A percentile compares a stretch with the other conserved stretches of the same genome.
Conservation (phyloP, 2,888 invertebrate species). For the Chalcis sispes region DNA sequence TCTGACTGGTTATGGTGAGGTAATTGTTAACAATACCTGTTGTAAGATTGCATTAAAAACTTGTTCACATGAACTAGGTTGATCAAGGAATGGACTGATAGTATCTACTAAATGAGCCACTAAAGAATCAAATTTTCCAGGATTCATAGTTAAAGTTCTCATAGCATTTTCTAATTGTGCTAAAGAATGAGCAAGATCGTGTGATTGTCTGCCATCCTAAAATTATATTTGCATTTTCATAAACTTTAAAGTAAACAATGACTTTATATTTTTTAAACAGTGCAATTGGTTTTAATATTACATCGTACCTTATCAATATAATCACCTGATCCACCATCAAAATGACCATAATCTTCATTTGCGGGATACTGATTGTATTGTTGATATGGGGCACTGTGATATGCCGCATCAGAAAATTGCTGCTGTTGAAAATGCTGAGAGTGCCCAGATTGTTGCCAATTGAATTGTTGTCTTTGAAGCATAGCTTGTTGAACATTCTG, state of each 20-base stretch:
- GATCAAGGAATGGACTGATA: conserved; percentile 82
- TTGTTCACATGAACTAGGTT: conserved; percentile 72
- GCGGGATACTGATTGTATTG: conserved; percentile 56
- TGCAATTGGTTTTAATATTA: conserved; percentile 12
- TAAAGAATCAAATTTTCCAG: conserved; percentile 86
- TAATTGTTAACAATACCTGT: conserved; percentile 68
- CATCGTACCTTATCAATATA: conserved; percentile 64
- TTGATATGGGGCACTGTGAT: conserved; percentile 57
- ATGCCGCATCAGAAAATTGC: conserved; percentile 55
- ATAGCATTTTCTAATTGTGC: conserved; percentile 83
- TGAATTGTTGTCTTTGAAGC: conserved; percentile 57
- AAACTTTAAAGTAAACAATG: background rate
- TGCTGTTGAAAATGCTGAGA: conserved; percentile 52
- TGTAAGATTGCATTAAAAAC: conserved; percentile 68
- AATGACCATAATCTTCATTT: conserved; percentile 59
- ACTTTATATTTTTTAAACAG: too few relatives aligned
- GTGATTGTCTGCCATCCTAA: conserved; percentile 31
- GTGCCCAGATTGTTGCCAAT: conserved; percentile 55
- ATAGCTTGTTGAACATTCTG: conserved; percentile 56
- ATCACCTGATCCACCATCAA: conserved; percentile 64
- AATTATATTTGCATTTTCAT: background rate
- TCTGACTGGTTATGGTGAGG: background rate
- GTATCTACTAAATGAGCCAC: conserved; percentile 84
- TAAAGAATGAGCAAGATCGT: conserved; percentile 65
- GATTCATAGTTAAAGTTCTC: conserved; percentile 86